phyloP scores from a whole-genome alignment of 1,140 invertebrate genomes.

The Ganaspis sp. region DNA sequence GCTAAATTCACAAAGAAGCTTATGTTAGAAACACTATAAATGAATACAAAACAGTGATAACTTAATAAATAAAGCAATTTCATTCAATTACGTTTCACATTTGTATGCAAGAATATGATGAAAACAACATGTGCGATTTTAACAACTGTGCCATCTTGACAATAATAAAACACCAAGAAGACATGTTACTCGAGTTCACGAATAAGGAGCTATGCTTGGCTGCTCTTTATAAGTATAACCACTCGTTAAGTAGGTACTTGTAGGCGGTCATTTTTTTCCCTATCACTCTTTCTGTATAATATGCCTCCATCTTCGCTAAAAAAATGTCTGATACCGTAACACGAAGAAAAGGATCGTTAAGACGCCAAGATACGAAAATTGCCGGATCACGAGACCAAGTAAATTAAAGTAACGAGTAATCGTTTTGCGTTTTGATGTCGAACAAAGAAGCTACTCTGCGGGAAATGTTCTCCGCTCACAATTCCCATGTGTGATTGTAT shows the following conservation, averaged over 20 bases:
- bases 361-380: constrained; percentile 12
- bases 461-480: constrained; percentile 32
- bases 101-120: neutral
- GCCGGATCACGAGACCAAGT: neutral
- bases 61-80: no score
- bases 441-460: neutral
- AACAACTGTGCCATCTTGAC: neutral
- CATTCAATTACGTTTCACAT: no score
- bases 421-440: constrained; percentile 9
- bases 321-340: constrained; percentile 1
- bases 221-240: constrained; percentile 56
- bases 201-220: constrained; percentile 65
- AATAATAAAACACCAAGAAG: constrained; percentile 1
- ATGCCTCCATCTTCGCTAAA: neutral
- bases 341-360: constrained; percentile 11
- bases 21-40: no score
- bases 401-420: constrained; percentile 3
- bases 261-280: constrained; percentile 62
- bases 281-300: constrained; percentile 28
- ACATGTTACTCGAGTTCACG: constrained; percentile 30
- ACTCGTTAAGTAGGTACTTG: constrained; percentile 65
- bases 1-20: no score
- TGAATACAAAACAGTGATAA: no score
- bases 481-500: constrained; percentile 3
- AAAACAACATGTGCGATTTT: neutral